These are phyloP conservation scores for Montipora foliosa DNA, from an alignment of 64 coral and sea anemone species.

Conservation along the genomic window DNA sequence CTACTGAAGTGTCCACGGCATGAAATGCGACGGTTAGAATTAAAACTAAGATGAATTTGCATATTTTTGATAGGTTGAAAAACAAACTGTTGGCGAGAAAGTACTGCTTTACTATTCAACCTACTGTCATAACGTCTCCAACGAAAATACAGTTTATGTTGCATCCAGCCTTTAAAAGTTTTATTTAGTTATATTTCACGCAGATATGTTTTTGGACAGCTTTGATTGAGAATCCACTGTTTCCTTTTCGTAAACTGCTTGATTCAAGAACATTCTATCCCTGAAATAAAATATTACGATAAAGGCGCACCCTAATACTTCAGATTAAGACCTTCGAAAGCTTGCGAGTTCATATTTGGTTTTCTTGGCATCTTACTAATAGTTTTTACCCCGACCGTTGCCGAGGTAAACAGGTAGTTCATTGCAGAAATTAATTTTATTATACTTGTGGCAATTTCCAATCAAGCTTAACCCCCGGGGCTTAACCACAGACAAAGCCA, in stretches of 20 bases:
- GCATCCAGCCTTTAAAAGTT: too few relatives aligned
- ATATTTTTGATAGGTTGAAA: background rate
- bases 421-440: background rate
- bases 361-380: too few relatives aligned
- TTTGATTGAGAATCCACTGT: constrained; percentile 26
- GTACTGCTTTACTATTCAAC: background rate
- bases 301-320: background rate
- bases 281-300: background rate
- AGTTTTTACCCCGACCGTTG: background rate
- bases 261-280: background rate
- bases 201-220: background rate
- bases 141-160: background rate
- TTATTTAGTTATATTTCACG: too few relatives aligned
- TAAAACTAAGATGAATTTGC: background rate
- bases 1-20: background rate
- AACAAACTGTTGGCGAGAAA: background rate
- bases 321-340: background rate
- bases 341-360: background rate
- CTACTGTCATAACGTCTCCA: background rate
- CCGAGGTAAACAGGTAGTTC: constrained; percentile 36
- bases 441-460: background rate
- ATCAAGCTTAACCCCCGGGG: background rate
- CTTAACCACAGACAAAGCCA: background rate
- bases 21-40: background rate
- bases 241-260: background rate